Evolutionary conservation across 2,797 vertebrate species (phyloP), one percentile per base, ranked within the genome.

Genomic region (Mormyrops attenuatus): DNA sequence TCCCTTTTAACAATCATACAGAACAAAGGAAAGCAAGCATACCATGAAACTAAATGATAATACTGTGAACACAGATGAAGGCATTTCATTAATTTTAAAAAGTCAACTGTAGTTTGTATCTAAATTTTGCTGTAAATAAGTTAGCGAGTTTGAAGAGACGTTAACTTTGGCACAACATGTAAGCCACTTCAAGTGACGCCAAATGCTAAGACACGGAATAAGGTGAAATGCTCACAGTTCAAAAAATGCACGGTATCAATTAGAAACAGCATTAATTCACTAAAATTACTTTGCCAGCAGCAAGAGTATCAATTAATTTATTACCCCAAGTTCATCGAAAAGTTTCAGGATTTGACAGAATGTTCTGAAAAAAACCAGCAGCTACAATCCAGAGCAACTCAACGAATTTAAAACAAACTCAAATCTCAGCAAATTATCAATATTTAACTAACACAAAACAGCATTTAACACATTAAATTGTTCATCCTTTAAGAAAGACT

Each of bases 101-200:
- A 82, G 17, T 11, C 20, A 66, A 50, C 50, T 63, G 77, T 77
- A 30, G 41, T 30, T 87, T 87, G 89, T 88, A 52, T 89, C 89
- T 41, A 86, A 87, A 41, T 47, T 38, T 85, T 44, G 7, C 41
- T 82, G 77, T 50, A 53, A 85, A 50, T 26, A 85, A 13, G 22
- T 47, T 47, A 82, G 38, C 7, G 3, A 47, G 41, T 47, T 47
- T n/a, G 6, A 82, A 86, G 50, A 91, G 88, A 89, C 88, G 84
- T 41, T 22, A 66, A 73, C 44, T 85, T 80, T 66, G 77, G 85
- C 87, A 89, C 90, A 91, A 87, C 88, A 90, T 90, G 89, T 85
- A 38, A 92, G 92, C 92, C 92, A 92, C 88, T 90, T 80, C 89
- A 91, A 91, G 92, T 91, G 90, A 92, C 88, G 87, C 53, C 85